phyloP scores from a whole-genome alignment of 2,113 vertebrate species.

The Notothenia rossii region DNA sequence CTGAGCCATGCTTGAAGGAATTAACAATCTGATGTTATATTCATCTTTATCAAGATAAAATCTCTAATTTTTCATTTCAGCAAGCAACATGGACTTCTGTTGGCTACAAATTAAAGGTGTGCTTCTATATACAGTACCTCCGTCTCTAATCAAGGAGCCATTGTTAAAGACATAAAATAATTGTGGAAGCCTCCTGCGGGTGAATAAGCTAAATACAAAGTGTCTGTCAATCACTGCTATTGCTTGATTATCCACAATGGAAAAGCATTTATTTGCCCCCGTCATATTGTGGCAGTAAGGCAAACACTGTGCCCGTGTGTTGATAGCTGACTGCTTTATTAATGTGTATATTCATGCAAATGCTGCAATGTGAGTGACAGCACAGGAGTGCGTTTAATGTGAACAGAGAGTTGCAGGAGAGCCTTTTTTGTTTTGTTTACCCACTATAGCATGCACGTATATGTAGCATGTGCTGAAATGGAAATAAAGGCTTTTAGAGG shows the following conservation, averaged over 20 bases:
- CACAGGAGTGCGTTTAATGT: background rate
- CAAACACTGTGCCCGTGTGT: constrained; percentile 25
- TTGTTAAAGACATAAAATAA: background rate
- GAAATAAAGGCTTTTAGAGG: background rate
- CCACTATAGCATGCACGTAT: background rate
- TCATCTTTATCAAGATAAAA: background rate
- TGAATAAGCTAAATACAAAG: constrained; percentile 20
- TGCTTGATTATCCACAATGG: constrained; percentile 43
- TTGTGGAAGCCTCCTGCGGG: background rate
- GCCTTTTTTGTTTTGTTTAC: no score
- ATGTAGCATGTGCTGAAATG: background rate
- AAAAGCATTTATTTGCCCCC: constrained; percentile 24
- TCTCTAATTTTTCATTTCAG: background rate
- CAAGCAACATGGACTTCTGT: no score
- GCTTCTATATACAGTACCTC: background rate
- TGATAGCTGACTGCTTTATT: constrained; percentile 10
- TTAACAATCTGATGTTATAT: background rate
- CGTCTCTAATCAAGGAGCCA: background rate
- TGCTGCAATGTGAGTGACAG: constrained; percentile 15
- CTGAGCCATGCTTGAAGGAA: background rate
- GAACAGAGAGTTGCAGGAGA: constrained; percentile 24
- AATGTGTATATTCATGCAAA: constrained; percentile 29
- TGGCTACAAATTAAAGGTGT: background rate
- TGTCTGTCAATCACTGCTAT: constrained; percentile 26
- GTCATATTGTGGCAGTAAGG: constrained; percentile 13